A percentile compares a stretch with the other conserved stretches of the same genome.
Evolutionary conservation across 2,113 vertebrate species (phyloP).

Genomic region (Myiopsitta monachus): DNA sequence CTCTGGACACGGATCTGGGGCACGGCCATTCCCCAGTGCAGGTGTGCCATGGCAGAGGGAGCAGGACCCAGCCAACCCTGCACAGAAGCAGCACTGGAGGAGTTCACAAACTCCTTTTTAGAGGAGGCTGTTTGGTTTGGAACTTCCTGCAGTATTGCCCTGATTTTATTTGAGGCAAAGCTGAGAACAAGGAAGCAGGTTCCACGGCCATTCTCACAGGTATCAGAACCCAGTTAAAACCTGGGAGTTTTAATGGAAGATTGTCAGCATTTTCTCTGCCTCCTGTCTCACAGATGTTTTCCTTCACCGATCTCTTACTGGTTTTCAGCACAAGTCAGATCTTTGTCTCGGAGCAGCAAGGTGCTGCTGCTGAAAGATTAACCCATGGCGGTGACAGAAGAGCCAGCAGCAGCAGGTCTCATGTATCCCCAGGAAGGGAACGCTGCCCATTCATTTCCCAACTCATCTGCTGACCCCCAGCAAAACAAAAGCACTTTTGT

Average conservation of each 20-base stretch:
- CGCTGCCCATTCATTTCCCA: background rate
- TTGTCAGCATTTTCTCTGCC: background rate
- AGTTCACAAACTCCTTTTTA: background rate
- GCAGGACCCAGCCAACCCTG: background rate
- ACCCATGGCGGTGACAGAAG: background rate
- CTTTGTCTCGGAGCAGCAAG: background rate
- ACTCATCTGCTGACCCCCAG: background rate
- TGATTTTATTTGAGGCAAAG: background rate
- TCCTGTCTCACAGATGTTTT: background rate
- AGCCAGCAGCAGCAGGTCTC: background rate
- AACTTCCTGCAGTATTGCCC: background rate
- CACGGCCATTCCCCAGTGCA: accelerated
- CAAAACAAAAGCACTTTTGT: background rate
- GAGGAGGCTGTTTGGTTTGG: background rate
- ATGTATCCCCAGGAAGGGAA: accelerated
- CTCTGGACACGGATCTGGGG: accelerated
- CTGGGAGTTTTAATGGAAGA: background rate
- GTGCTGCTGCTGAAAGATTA: background rate
- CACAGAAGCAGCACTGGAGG: accelerated
- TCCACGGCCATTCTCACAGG: background rate
- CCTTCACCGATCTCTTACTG: background rate
- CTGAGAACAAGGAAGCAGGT: background rate
- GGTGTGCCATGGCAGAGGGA: accelerated
- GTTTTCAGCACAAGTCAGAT: background rate
- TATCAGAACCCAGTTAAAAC: background rate